A percentile compares a stretch with the other conserved stretches of the same genome.
Evolutionary conservation across 2,888 invertebrate species (phyloP).

Genomic region (Deilephila elpenor): DNA sequence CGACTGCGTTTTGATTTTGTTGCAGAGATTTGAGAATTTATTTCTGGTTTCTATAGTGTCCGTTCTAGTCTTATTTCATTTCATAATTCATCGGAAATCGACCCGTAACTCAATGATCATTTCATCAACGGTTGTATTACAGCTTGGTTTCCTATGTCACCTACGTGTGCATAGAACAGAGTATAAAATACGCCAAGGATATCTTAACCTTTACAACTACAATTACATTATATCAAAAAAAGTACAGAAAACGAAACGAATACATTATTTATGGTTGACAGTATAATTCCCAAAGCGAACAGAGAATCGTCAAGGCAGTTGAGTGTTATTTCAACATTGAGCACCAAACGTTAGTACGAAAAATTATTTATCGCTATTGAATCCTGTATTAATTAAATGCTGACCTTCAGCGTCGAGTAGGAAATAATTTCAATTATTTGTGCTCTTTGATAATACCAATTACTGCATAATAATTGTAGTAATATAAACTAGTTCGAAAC

Average conservation of each 20-base stretch:
- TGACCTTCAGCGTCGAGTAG: slow-evolving; percentile 48
- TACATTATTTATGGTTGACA: slow-evolving; percentile 3
- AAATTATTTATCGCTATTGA: slow-evolving; percentile 54
- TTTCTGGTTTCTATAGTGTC: too few species aligned
- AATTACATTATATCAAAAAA: background rate
- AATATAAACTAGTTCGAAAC: background rate
- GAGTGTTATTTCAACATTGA: slow-evolving; percentile 54
- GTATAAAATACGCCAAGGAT: too few species aligned
- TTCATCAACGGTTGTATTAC: too few species aligned
- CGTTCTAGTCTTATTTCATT: too few species aligned
- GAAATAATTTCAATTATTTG: slow-evolving; percentile 45
- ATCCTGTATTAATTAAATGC: slow-evolving; percentile 42
- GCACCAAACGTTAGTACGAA: slow-evolving; percentile 38
- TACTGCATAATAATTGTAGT: slow-evolving; percentile 14
- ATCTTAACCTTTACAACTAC: too few species aligned
- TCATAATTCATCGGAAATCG: too few species aligned
- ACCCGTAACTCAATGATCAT: too few species aligned
- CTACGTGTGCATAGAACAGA: too few species aligned
- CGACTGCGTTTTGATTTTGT: too few species aligned
- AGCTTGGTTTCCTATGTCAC: too few species aligned
- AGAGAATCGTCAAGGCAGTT: slow-evolving; percentile 54
- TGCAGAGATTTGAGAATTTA: too few species aligned
- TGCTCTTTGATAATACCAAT: slow-evolving; percentile 23
- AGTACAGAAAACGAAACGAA: background rate
- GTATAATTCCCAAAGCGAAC: slow-evolving; percentile 5